Percentiles rank a stretch among this genome's conserved stretches.
These are phyloP conservation scores for Schmidtea mediterranea DNA, from an alignment of 1,140 invertebrate species.

Conservation along the genomic window DNA sequence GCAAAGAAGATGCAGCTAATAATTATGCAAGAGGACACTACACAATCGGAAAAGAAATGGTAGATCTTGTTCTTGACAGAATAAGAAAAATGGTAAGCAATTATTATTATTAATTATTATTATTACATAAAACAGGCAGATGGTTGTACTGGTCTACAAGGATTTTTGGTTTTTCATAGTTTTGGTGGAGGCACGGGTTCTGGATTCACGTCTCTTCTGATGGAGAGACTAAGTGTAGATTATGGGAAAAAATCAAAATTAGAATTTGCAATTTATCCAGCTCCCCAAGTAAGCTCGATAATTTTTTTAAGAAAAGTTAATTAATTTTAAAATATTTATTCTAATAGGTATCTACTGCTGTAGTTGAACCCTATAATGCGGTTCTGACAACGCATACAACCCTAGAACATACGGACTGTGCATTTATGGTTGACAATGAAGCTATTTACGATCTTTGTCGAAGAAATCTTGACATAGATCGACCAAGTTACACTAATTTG, in stretches of 20 bases:
- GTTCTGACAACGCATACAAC: slow-evolving; percentile 24
- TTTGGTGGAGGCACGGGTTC: slow-evolving; percentile 43
- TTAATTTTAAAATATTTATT: slow-evolving; percentile 30
- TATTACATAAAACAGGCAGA: slow-evolving; percentile 38
- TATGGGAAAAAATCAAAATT: slow-evolving; percentile 65
- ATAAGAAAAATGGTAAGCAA: slow-evolving; percentile 9
- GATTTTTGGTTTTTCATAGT: slow-evolving; percentile 32
- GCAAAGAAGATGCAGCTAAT: slow-evolving; percentile 42
- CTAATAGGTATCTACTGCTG: slow-evolving; percentile 19
- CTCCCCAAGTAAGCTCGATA: slow-evolving; percentile 39
- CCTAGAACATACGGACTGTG: slow-evolving; percentile 22
- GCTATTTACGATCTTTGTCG: slow-evolving; percentile 10
- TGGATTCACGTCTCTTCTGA: slow-evolving; percentile 54
- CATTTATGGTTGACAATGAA: slow-evolving; percentile 40
- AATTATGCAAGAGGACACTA: slow-evolving; percentile 12
- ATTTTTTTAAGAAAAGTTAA: slow-evolving; percentile 33
- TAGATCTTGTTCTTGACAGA: slow-evolving; percentile 8
- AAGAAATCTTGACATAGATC: slow-evolving; percentile 52
- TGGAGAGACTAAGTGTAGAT: slow-evolving; percentile 60
- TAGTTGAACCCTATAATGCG: slow-evolving; percentile 28
- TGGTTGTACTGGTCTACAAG: slow-evolving; percentile 48
- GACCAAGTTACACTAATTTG: slow-evolving; percentile 49
- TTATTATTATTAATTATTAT: slow-evolving; percentile 26
- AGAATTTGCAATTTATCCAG: slow-evolving; percentile 56
- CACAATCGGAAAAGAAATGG: slow-evolving; percentile 8